Conservation (phyloP, 1,140 invertebrate species). For the Diploscapter pachys region DNA sequence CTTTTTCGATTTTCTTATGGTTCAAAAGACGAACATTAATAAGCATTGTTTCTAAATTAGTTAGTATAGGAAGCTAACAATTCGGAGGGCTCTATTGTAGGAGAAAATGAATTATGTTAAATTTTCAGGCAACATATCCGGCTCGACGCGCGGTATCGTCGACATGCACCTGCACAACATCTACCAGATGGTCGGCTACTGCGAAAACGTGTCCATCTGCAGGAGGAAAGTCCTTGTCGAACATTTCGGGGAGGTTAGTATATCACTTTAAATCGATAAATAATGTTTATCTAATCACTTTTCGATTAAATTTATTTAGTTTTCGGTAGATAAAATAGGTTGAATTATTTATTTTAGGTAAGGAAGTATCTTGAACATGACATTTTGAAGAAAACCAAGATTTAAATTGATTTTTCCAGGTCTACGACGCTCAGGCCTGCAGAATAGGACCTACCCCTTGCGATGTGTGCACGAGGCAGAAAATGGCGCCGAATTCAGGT, state of each 20-base stretch:
- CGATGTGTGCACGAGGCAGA: slow-evolving; percentile 27
- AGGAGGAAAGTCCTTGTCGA: slow-evolving; percentile 46
- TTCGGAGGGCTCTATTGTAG: too few relatives aligned
- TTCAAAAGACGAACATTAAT: too few relatives aligned
- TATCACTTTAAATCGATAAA: background rate
- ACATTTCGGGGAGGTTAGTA: slow-evolving; percentile 47
- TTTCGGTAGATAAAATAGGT: too few relatives aligned
- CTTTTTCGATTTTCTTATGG: too few relatives aligned
- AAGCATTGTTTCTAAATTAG: too few relatives aligned
- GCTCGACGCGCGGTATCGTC: slow-evolving; percentile 23
- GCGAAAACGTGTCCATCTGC: slow-evolving; percentile 46
- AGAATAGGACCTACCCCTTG: slow-evolving; percentile 29
- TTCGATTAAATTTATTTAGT: too few relatives aligned
- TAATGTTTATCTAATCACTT: background rate
- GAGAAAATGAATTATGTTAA: too few relatives aligned
- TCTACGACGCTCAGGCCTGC: slow-evolving; percentile 36
- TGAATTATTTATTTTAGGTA: too few relatives aligned
- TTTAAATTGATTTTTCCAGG: slow-evolving; percentile 21
- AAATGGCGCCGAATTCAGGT: slow-evolving; percentile 22
- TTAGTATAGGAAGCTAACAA: too few relatives aligned
- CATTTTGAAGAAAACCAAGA: too few relatives aligned
- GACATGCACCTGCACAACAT: slow-evolving; percentile 42
- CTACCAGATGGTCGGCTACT: slow-evolving; percentile 40
- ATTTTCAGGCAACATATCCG: too few relatives aligned
- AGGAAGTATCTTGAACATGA: too few relatives aligned